Conservation (phyloP, 2,888 invertebrate genomes). For the Lobophora halterata region DNA sequence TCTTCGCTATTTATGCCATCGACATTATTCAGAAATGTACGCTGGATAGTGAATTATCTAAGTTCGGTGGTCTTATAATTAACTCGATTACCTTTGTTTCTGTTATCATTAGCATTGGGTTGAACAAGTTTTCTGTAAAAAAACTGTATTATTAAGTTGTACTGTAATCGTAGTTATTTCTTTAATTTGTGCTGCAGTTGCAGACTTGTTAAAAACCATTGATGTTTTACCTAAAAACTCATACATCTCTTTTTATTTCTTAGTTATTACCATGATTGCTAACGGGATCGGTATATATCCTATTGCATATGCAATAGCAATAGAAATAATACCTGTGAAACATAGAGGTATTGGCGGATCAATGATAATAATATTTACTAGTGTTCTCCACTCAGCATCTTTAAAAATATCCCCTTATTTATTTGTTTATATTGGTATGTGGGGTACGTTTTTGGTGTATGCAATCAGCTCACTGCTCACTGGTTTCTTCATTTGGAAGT, state of each 20-base stretch:
- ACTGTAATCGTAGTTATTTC: no score
- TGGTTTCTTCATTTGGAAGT: slow-evolving; percentile 21
- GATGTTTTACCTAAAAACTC: no score
- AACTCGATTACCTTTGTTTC: no score
- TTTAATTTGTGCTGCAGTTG: no score
- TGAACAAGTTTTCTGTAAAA: no score
- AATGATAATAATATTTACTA: slow-evolving; percentile 15
- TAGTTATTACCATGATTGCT: no score
- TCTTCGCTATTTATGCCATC: slow-evolving; percentile 9
- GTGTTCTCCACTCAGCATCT: slow-evolving; percentile 16
- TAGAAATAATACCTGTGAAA: slow-evolving; percentile 30
- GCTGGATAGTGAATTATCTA: slow-evolving; percentile 2
- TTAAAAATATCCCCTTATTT: slow-evolving; percentile 25
- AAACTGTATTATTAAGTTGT: no score
- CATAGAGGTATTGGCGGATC: slow-evolving; percentile 25
- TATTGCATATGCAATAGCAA: no score
- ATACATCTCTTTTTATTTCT: no score
- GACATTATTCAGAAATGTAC: slow-evolving; percentile 12
- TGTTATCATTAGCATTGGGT: no score
- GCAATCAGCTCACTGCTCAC: slow-evolving; percentile 13
- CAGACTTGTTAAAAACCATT: no score
- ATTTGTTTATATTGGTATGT: slow-evolving; percentile 16
- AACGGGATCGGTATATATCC: no score
- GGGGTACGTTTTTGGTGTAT: slow-evolving; percentile 25
- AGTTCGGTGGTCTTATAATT: slow-evolving; percentile 5